Evolutionary conservation across 2,888 invertebrate genomes (phyloP).

Genomic region (Drosophila picticornis): DNA sequence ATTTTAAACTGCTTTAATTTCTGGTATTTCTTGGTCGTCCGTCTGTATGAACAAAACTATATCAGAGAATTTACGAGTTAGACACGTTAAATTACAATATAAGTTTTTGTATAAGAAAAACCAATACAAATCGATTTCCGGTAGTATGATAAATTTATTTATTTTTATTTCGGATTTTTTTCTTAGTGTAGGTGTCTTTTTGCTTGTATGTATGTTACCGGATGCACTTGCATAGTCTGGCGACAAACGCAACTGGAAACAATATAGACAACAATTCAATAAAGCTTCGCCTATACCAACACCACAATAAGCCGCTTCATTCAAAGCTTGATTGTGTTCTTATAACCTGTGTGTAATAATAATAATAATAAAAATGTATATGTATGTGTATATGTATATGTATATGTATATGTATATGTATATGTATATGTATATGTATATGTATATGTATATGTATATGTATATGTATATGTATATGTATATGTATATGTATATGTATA

Average conservation of each 20-base stretch:
- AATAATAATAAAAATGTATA: neutral
- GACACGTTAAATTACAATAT: neutral
- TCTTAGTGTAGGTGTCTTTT: conserved; percentile 33
- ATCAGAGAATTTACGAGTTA: neutral
- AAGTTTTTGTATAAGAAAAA: neutral
- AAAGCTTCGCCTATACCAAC: conserved; percentile 26
- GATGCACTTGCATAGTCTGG: conserved; percentile 63
- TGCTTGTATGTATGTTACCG: conserved; percentile 48
- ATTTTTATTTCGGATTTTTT: neutral
- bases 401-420: conserved; percentile 6
- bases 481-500: conserved; percentile 1
- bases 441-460: conserved; percentile 8
- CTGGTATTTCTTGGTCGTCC: neutral
- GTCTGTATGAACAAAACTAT: neutral
- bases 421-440: conserved; percentile 12
- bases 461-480: conserved; percentile 3
- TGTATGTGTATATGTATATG: neutral
- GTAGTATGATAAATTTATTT: neutral
- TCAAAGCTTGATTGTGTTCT: conserved; percentile 1
- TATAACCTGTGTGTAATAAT: neutral
- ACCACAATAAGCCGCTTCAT: conserved; percentile 1
- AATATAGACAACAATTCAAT: conserved; percentile 65
- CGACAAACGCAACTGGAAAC: conserved; percentile 45
- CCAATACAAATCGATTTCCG: neutral
- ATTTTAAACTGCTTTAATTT: neutral